These are phyloP conservation scores for Oceanodroma tethys DNA, from an alignment of 2,113 vertebrate genomes.

Conservation along the genomic window DNA sequence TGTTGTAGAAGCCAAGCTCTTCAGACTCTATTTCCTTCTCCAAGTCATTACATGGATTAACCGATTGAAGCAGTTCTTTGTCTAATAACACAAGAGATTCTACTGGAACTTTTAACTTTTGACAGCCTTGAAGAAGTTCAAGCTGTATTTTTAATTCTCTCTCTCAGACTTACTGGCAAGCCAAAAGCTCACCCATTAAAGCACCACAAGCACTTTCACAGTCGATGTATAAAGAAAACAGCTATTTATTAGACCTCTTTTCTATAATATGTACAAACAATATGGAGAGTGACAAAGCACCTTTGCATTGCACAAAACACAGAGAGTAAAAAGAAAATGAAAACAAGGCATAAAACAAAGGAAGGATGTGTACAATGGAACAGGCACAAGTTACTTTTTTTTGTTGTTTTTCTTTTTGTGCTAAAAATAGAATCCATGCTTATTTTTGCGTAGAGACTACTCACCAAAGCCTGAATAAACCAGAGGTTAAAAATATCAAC, in stretches of 20 bases:
- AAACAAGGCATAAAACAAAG: constrained; percentile 23
- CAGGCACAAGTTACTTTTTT: neutral
- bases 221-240: neutral
- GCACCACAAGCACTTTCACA: neutral
- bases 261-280: neutral
- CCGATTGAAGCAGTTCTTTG: neutral
- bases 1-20: neutral
- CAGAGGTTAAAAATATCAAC: neutral
- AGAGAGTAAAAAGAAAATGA: neutral
- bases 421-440: constrained; percentile 32
- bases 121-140: neutral
- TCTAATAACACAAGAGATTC: neutral
- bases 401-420: neutral
- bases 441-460: neutral
- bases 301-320: neutral
- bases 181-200: neutral
- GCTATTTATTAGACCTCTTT: neutral
- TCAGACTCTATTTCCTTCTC: neutral
- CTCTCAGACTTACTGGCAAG: neutral
- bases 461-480: constrained; percentile 14
- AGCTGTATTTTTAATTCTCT: neutral
- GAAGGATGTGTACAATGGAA: neutral
- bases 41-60: neutral
- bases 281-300: neutral
- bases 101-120: neutral